Percentiles rank a stretch among this genome's conserved stretches.
phyloP scores from a whole-genome alignment of 2,888 invertebrate species.

The Drosophila recens region DNA sequence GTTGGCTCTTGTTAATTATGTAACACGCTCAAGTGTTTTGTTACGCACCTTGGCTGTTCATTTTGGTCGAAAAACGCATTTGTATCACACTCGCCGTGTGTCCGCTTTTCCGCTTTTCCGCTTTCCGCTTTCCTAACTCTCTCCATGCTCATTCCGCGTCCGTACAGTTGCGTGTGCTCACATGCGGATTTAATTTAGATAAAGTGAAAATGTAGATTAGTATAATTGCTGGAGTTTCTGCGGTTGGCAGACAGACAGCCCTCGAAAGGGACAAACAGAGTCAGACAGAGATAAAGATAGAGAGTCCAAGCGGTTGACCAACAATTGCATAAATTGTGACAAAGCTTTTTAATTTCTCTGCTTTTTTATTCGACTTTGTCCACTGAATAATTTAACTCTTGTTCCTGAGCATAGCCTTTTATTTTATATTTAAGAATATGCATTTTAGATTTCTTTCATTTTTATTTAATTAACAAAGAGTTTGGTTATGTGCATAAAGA shows the following conservation, averaged over 20 bases:
- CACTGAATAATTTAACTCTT: conserved; percentile 6
- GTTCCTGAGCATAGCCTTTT: not conserved
- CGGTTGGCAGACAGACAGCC: conserved; percentile 29
- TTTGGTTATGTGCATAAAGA: not conserved
- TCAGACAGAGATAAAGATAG: not conserved
- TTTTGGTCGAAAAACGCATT: conserved; percentile 57
- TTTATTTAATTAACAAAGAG: not conserved
- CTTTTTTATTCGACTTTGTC: conserved; percentile 9
- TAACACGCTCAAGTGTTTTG: conserved; percentile 72
- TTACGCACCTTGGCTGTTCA: conserved; percentile 72
- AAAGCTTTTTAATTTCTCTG: conserved; percentile 40
- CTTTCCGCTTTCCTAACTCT: conserved; percentile 6
- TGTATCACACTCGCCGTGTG: conserved; percentile 27
- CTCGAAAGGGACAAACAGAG: not conserved
- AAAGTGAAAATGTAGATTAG: conserved; percentile 69
- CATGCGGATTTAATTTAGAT: conserved; percentile 71
- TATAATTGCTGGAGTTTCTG: conserved; percentile 61
- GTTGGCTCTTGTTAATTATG: conserved; percentile 65
- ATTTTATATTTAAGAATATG: conserved; percentile 11
- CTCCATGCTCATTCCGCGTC: not conserved
- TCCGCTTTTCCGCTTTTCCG: conserved; percentile 3
- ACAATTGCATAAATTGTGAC: conserved; percentile 41
- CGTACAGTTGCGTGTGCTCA: conserved; percentile 53
- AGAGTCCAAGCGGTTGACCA: conserved; percentile 3
- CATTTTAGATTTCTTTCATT: not conserved